These are phyloP conservation scores for Norana najaformis DNA, from an alignment of 2,888 invertebrate species.

Conservation along the genomic window DNA sequence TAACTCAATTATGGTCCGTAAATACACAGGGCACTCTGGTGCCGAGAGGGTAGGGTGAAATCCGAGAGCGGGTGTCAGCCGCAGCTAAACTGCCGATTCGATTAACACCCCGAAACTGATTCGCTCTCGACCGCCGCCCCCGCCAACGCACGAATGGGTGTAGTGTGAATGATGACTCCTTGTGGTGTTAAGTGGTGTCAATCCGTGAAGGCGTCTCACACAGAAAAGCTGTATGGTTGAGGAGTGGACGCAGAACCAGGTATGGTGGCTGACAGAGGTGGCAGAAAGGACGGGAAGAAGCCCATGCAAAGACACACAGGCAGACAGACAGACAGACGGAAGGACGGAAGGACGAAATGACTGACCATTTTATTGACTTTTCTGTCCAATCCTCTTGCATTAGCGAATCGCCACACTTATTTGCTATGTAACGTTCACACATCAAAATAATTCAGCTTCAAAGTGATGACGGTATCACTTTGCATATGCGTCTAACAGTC, in stretches of 20 bases:
- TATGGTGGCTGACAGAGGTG: background rate
- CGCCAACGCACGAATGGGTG: background rate
- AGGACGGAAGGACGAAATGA: background rate
- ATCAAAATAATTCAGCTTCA: too few relatives aligned
- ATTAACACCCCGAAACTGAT: conserved; percentile 21
- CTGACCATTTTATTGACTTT: background rate
- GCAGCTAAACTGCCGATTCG: background rate
- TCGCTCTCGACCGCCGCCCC: background rate
- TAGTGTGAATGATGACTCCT: background rate
- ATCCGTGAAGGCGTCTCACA: background rate
- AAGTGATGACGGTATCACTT: too few relatives aligned
- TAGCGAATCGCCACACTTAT: too few relatives aligned
- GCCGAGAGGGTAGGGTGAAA: conserved; percentile 5
- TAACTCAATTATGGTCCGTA: background rate
- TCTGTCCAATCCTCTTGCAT: background rate
- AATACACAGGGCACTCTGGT: background rate
- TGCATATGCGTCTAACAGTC: too few relatives aligned
- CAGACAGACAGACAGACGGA: background rate
- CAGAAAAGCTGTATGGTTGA: background rate
- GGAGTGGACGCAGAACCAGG: background rate
- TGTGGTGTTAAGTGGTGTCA: conserved; percentile 13
- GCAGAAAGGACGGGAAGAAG: background rate
- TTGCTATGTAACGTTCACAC: too few relatives aligned
- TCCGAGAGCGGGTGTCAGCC: background rate
- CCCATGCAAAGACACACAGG: background rate